A percentile compares a stretch with the other conserved stretches of the same genome.
Conservation (phyloP, 2,888 invertebrate species). For the Cinara cedri region DNA sequence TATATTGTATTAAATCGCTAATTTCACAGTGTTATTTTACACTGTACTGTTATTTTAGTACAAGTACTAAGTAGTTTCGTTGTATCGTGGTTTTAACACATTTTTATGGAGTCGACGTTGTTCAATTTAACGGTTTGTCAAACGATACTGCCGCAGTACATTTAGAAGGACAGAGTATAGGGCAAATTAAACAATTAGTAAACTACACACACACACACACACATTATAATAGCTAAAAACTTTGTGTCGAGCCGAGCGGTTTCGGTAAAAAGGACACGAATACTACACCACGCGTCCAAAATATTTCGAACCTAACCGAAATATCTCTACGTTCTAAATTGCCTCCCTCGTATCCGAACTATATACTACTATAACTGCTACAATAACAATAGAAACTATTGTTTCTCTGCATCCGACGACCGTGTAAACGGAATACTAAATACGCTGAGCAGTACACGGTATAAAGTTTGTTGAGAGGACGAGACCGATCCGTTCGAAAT, state of each 20-base stretch:
- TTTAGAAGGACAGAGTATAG: background rate
- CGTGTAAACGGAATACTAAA: constrained; percentile 32
- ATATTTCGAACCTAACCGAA: constrained; percentile 18
- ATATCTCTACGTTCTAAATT: background rate
- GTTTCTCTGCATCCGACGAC: constrained; percentile 31
- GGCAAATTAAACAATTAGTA: constrained; percentile 32
- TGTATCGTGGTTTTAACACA: too few species aligned
- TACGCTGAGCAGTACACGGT: background rate
- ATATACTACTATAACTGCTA: background rate
- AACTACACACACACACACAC: background rate
- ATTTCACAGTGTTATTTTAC: too few species aligned
- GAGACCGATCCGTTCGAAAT: constrained; percentile 25
- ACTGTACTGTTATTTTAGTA: too few species aligned
- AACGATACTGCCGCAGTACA: background rate
- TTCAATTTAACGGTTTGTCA: constrained; percentile 5
- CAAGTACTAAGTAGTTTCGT: background rate
- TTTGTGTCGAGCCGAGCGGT: constrained; percentile 27
- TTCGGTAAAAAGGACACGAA: constrained; percentile 8
- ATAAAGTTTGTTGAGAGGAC: background rate
- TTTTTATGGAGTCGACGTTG: too few species aligned
- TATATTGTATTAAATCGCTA: too few species aligned
- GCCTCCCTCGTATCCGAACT: background rate
- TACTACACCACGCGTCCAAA: background rate
- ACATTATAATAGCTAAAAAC: constrained; percentile 20
- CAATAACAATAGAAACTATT: constrained; percentile 46